Percentiles rank a stretch among this genome's conserved stretches.
Evolutionary conservation across 2,113 vertebrate genomes (phyloP).

Genomic region (Leptosomus discolor): DNA sequence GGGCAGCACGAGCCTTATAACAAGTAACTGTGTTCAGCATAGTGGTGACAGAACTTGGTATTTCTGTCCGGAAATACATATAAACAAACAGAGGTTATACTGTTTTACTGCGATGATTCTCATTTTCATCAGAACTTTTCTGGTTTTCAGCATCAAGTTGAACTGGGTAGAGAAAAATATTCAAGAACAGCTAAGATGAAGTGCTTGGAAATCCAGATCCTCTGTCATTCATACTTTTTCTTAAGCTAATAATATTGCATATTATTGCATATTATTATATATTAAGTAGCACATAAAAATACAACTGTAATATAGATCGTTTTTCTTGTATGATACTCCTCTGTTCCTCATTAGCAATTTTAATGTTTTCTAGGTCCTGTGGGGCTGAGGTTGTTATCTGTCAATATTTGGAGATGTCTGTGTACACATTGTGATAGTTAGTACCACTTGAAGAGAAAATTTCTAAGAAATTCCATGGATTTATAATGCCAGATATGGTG

Average conservation of each 20-base stretch:
- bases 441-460: background rate
- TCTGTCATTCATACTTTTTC: background rate
- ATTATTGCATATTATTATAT: background rate
- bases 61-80: background rate
- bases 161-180: background rate
- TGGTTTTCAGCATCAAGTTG: background rate
- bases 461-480: background rate
- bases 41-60: background rate
- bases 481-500: background rate
- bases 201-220: background rate
- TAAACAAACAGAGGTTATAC: background rate
- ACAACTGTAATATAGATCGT: background rate
- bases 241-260: background rate
- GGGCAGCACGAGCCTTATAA: background rate
- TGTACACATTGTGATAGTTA: background rate
- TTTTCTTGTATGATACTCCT: background rate
- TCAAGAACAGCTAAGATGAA: background rate
- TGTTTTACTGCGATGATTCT: background rate
- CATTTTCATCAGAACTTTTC: background rate
- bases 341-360: background rate
- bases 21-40: background rate
- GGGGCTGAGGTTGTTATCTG: fast-evolving
- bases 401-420: background rate
- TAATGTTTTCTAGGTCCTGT: background rate
- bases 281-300: background rate